These are phyloP conservation scores for Scolopax bukidnonensis DNA, from an alignment of 2,797 vertebrate species.

Conservation along the genomic window DNA sequence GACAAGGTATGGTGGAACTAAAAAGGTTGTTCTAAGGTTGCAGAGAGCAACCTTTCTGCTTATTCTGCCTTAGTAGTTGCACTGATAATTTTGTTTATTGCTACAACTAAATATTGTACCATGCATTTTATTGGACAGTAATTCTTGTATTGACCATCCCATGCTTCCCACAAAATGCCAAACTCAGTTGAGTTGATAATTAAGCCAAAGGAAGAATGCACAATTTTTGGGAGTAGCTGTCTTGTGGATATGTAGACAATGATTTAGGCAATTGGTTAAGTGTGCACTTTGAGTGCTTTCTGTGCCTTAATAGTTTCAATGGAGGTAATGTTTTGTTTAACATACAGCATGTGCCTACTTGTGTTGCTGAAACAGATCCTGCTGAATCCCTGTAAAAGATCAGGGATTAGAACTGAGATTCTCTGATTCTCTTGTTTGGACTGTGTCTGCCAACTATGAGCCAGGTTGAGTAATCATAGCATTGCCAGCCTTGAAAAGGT, in stretches of 20 bases:
- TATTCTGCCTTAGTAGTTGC: background rate
- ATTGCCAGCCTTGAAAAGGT: background rate
- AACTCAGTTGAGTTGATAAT: background rate
- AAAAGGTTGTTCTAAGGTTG: background rate
- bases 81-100: background rate
- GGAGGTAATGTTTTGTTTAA: constrained; percentile 47
- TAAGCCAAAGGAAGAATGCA: background rate
- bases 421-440: constrained; percentile 51
- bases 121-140: background rate
- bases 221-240: background rate
- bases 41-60: background rate
- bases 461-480: constrained; percentile 47
- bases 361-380: constrained; percentile 48
- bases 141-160: background rate
- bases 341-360: constrained; percentile 42
- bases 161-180: background rate
- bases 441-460: constrained; percentile 41
- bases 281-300: background rate
- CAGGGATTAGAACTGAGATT: constrained; percentile 48
- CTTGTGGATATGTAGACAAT: background rate
- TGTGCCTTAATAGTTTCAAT: constrained; percentile 14
- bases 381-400: constrained; percentile 54
- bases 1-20: background rate
- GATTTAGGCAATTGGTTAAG: constrained; percentile 24
- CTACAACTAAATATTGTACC: background rate